Conservation (phyloP, 2,113 vertebrate species). For the Hystrix brachyura region DNA sequence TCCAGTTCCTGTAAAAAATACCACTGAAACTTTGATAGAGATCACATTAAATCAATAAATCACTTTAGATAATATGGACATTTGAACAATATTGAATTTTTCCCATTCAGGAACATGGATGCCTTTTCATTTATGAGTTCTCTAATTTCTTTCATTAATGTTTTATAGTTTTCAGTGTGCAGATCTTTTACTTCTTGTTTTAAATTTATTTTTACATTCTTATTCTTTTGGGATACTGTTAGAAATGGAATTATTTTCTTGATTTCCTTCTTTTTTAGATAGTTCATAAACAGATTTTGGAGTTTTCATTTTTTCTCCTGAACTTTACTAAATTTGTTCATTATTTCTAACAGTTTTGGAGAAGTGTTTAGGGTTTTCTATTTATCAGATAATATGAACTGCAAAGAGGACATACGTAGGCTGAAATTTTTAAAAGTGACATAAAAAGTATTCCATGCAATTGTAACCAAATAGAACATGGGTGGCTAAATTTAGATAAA, state of each 20-base stretch:
- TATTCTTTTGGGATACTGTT: not conserved
- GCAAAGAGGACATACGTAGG: not conserved
- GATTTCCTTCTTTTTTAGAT: not conserved
- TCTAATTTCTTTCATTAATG: not conserved
- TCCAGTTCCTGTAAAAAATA: not conserved
- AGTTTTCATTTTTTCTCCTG: not conserved
- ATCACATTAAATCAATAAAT: not conserved
- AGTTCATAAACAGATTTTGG: not conserved
- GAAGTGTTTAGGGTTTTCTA: not conserved
- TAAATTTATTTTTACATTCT: not conserved
- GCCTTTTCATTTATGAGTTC: not conserved
- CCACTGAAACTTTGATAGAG: not conserved
- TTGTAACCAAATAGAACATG: not conserved
- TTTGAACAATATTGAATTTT: not conserved
- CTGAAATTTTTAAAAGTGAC: not conserved
- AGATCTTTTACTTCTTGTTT: not conserved
- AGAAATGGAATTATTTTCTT: not conserved
- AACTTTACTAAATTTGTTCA: not conserved
- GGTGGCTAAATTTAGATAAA: not conserved
- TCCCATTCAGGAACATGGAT: not conserved
- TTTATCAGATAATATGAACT: not conserved
- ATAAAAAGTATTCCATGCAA: not conserved
- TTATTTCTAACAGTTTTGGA: not conserved
- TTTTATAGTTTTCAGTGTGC: not conserved
- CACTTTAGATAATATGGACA: not conserved